Evolutionary conservation across 2,888 invertebrate genomes (phyloP).

Genomic region (Pristionchus entomophagus): DNA sequence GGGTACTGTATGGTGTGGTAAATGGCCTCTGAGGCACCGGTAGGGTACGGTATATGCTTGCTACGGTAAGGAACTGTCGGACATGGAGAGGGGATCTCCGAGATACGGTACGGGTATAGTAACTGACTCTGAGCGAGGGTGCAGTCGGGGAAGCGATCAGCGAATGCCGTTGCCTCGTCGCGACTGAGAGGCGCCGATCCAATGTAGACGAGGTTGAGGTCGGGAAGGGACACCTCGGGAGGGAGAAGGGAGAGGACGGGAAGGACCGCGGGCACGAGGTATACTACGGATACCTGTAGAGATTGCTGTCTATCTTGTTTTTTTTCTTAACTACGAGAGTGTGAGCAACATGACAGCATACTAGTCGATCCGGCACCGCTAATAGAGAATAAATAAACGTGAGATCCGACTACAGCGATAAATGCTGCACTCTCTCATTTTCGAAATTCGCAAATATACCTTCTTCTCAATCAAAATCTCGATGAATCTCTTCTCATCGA

Average conservation of each 20-base stretch:
- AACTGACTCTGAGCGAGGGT: conserved; percentile 53
- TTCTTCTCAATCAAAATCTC: conserved; percentile 53
- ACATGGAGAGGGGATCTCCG: too few species aligned
- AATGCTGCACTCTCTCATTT: too few species aligned
- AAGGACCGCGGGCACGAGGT: conserved; percentile 66
- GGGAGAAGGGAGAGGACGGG: conserved; percentile 52
- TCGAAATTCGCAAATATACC: conserved; percentile 49
- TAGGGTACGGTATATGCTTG: not conserved
- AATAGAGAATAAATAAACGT: too few species aligned
- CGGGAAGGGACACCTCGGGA: not conserved
- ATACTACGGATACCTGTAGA: conserved; percentile 56
- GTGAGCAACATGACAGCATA: too few species aligned
- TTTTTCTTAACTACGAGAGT: too few species aligned
- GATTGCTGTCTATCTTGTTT: too few species aligned
- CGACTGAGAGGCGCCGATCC: not conserved
- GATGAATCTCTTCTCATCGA: conserved; percentile 57
- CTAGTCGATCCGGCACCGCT: too few species aligned
- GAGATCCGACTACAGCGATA: too few species aligned
- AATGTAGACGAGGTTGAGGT: conserved; percentile 35
- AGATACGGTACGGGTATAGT: too few species aligned
- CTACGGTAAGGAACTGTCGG: not conserved
- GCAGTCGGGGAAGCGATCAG: not conserved
- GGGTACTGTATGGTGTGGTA: too few species aligned
- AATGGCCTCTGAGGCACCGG: too few species aligned
- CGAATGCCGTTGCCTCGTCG: not conserved